A percentile compares a stretch with the other conserved stretches of the same genome.
Evolutionary conservation across 2,888 invertebrate species (phyloP).

Genomic region (Omphaloscelis lunosa): DNA sequence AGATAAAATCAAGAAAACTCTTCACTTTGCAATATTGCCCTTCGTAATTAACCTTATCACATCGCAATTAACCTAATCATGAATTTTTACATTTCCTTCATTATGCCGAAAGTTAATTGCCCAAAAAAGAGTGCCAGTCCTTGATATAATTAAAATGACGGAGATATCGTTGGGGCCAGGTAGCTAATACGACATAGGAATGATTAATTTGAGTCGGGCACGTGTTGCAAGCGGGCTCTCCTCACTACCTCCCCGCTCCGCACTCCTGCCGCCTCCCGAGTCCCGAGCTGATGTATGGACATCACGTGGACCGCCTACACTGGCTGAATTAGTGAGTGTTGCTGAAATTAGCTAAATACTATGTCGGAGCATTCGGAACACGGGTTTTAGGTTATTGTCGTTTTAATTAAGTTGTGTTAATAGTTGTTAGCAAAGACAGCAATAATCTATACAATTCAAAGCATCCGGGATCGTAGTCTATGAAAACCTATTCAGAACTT

Average conservation of each 20-base stretch:
- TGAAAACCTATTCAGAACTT: not conserved
- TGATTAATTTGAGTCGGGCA: conserved; percentile 67
- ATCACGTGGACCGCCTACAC: conserved; percentile 58
- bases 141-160: conserved; percentile 65
- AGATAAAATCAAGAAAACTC: conserved; percentile 1
- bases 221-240: conserved; percentile 57
- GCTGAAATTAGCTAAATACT: conserved; percentile 44
- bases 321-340: conserved; percentile 35
- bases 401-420: not conserved
- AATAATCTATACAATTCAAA: not conserved
- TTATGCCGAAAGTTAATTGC: conserved; percentile 47
- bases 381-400: not conserved
- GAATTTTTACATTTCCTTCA: conserved; percentile 49
- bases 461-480: not conserved
- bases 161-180: conserved; percentile 62
- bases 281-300: conserved; percentile 60
- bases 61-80: conserved; percentile 45
- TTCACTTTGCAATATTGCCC: conserved; percentile 11
- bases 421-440: not conserved
- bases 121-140: conserved; percentile 42
- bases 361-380: conserved; percentile 1
- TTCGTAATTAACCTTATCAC: conserved; percentile 42
- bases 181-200: conserved; percentile 69
- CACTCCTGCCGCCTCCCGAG: not conserved
- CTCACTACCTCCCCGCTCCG: not conserved